Percentiles rank a stretch among this genome's conserved stretches.
Evolutionary conservation across 1,140 invertebrate genomes (phyloP).

Genomic region (Cydia strobilella): DNA sequence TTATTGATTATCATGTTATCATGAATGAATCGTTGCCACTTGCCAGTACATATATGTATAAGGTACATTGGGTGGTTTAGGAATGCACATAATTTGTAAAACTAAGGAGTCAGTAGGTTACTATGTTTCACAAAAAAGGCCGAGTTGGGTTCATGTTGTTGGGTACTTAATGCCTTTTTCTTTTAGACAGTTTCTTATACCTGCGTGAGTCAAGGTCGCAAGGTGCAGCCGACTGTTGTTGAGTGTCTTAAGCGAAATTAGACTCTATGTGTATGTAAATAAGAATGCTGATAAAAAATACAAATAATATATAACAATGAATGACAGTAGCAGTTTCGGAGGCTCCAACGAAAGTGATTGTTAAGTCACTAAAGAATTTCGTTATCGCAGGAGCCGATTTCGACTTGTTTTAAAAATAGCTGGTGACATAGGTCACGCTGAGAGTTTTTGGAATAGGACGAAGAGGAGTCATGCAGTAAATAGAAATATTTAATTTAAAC

Average conservation of each 20-base stretch:
- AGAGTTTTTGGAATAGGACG: too few relatives aligned
- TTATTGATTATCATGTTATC: too few relatives aligned
- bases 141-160: background rate
- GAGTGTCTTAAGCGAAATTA: background rate
- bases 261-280: background rate
- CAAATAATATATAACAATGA: background rate
- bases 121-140: background rate
- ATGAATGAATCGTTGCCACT: too few relatives aligned
- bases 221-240: background rate
- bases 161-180: background rate
- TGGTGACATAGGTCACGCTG: background rate
- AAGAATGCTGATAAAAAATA: background rate
- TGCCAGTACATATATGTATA: background rate
- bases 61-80: background rate
- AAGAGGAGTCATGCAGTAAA: too few relatives aligned
- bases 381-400: background rate
- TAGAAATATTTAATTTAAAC: too few relatives aligned
- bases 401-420: background rate
- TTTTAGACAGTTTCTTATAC: background rate
- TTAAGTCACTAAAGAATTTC: background rate
- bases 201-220: constrained; percentile 15
- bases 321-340: constrained; percentile 2
- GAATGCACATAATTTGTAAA: background rate
- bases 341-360: background rate
- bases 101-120: constrained; percentile 3